phyloP scores from a whole-genome alignment of 2,797 vertebrate genomes.

The Vireo griseus region DNA sequence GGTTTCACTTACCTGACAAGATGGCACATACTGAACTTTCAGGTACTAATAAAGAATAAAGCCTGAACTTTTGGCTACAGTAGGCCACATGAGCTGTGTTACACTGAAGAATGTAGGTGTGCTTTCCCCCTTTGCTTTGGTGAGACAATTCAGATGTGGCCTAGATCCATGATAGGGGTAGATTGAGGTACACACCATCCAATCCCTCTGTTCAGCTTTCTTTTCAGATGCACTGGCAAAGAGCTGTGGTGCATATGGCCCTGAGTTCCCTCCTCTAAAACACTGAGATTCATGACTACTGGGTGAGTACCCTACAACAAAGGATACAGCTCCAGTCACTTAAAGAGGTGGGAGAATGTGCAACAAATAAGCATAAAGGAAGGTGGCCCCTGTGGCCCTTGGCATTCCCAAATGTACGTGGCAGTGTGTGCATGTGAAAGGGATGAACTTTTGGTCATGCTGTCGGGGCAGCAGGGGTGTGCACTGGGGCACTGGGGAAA shows the following conservation, averaged over 20 bases:
- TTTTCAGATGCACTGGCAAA: not conserved
- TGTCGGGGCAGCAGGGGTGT: not conserved
- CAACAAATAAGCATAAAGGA: not conserved
- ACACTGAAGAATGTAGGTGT: not conserved
- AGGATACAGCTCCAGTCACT: not conserved
- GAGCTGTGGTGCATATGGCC: not conserved
- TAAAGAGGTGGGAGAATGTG: not conserved
- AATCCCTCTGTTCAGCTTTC: not conserved
- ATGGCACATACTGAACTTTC: not conserved
- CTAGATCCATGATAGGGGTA: accelerated
- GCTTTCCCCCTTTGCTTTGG: not conserved
- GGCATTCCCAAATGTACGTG: not conserved
- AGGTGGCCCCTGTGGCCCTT: not conserved
- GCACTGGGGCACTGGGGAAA: not conserved
- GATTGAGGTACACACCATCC: accelerated
- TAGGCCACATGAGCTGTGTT: not conserved
- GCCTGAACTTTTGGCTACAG: not conserved
- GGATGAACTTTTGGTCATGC: not conserved
- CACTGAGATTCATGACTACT: not conserved
- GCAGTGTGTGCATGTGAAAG: not conserved
- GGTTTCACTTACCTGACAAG: not conserved
- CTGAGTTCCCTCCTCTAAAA: not conserved
- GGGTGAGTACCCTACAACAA: not conserved
- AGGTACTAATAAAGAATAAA: not conserved
- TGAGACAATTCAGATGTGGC: not conserved